Evolutionary conservation across 2,113 vertebrate species (phyloP).

Genomic region (Chaetodon auriga): DNA sequence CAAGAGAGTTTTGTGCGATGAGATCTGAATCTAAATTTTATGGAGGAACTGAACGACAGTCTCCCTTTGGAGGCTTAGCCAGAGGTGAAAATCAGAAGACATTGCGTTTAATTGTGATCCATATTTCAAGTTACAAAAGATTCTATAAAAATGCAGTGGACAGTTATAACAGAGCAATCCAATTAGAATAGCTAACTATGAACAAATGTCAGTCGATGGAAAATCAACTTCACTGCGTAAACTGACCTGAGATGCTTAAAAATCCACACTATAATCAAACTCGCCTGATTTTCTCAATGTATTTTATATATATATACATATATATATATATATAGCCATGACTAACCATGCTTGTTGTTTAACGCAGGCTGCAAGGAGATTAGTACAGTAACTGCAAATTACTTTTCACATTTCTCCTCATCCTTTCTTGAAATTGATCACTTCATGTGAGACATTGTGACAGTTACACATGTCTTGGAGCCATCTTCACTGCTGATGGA

Average conservation of each 20-base stretch:
- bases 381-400: not conserved
- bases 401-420: not conserved
- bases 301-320: not conserved
- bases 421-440: not conserved
- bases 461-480: too few species aligned
- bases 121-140: too few species aligned
- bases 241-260: not conserved
- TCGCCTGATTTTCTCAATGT: not conserved
- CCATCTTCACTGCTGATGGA: too few species aligned
- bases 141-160: not conserved
- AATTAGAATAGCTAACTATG: not conserved
- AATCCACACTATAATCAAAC: not conserved
- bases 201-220: not conserved
- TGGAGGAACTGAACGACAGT: conserved; percentile 5
- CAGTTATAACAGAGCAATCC: not conserved
- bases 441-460: not conserved
- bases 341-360: not conserved
- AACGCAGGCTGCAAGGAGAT: not conserved
- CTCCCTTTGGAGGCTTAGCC: not conserved
- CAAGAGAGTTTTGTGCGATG: not conserved
- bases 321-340: not conserved
- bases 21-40: conserved; percentile 17
- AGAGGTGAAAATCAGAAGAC: not conserved
- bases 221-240: not conserved
- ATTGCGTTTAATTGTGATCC: not conserved